phyloP scores from a whole-genome alignment of 2,888 invertebrate genomes.

The Drosophila paranaensis region DNA sequence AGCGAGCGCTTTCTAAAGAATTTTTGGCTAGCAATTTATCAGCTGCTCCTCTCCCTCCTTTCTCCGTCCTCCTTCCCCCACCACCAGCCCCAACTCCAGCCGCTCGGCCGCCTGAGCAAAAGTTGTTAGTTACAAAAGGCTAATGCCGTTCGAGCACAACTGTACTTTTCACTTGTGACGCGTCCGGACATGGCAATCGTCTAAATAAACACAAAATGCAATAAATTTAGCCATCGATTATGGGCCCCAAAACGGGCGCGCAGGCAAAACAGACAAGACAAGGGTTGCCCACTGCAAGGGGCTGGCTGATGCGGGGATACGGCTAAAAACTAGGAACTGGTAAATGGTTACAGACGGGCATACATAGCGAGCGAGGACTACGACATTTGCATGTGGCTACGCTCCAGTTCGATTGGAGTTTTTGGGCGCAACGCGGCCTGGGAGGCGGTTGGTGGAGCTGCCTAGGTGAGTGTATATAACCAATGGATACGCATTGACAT shows the following conservation, averaged over 20 bases:
- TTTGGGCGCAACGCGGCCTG: constrained; percentile 5
- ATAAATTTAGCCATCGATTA: constrained; percentile 78
- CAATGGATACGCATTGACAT: constrained; percentile 79
- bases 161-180: constrained; percentile 70
- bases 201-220: constrained; percentile 79
- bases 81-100: no score
- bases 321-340: constrained; percentile 25
- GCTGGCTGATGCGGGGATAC: background rate
- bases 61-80: no score
- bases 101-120: rapidly evolving
- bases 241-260: constrained; percentile 54
- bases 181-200: constrained; percentile 71
- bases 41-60: background rate
- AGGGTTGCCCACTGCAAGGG: background rate
- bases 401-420: constrained; percentile 38
- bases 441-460: background rate
- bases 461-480: constrained; percentile 51
- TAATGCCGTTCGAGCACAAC: constrained; percentile 55
- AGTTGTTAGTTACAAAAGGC: constrained; percentile 51
- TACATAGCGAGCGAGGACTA: constrained; percentile 7
- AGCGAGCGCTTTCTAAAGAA: constrained; percentile 27
- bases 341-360: constrained; percentile 22
- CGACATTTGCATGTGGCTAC: constrained; percentile 52
- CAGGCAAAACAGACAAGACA: constrained; percentile 24
- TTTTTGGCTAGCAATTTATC: constrained; percentile 52